A percentile compares a stretch with the other conserved stretches of the same genome.
phyloP scores from a whole-genome alignment of 2,797 vertebrate genomes.

The Emydoidea blandingii region DNA sequence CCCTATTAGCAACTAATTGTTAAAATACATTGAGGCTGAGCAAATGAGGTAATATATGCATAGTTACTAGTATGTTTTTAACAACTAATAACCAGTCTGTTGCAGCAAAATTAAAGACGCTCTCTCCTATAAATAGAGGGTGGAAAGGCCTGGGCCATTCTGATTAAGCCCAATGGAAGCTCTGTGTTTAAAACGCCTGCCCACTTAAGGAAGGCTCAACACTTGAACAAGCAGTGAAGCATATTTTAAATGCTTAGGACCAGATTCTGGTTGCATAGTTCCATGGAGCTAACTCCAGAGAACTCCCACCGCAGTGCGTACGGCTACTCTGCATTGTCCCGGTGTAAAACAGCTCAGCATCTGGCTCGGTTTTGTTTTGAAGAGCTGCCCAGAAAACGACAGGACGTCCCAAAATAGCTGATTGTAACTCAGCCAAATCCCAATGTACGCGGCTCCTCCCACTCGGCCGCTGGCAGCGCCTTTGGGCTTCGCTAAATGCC shows the following conservation, averaged over 20 bases:
- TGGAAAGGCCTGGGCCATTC: not conserved
- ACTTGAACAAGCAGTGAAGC: not conserved
- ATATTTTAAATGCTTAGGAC: conserved; percentile 60
- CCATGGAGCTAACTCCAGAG: not conserved
- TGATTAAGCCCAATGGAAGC: not conserved
- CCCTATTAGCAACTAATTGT: not conserved
- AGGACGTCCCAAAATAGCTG: not conserved
- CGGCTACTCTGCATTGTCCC: not conserved
- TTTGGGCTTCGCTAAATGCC: not conserved
- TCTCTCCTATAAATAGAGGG: conserved; percentile 31
- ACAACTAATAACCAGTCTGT: not conserved
- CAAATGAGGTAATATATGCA: not conserved
- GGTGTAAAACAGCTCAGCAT: not conserved
- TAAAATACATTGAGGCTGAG: not conserved
- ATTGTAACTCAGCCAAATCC: not conserved
- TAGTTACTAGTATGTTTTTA: not conserved
- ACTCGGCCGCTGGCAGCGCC: not conserved
- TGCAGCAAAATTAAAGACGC: not conserved
- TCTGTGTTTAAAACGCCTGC: conserved; percentile 54
- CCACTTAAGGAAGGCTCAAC: conserved; percentile 58
- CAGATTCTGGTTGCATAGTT: not conserved
- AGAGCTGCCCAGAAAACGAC: not conserved
- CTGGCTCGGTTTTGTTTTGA: not conserved
- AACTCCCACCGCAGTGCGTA: not conserved
- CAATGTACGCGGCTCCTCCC: not conserved